Base-by-base conservation (phyloP, 2,113 vertebrate species). In the Anoplopoma fimbria region DNA sequence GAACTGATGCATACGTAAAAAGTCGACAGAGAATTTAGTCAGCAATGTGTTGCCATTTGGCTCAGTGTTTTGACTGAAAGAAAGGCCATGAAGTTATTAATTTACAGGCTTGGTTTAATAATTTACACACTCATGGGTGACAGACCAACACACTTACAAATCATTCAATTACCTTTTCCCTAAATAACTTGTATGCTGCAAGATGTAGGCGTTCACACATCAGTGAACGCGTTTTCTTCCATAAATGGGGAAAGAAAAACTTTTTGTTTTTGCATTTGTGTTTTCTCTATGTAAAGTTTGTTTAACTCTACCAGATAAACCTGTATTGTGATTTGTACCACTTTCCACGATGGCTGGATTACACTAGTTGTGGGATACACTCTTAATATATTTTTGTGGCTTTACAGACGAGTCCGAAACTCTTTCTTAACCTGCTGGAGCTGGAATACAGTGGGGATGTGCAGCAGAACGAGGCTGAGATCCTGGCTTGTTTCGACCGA, bases 341-440 rank as follows among this genome's bases (percentile, higher is more conserved):
- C 55, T n/a, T 34, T 29, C 25, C 55, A 9, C 53, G 9, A 13
- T 6, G 53, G 6, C 55, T 34, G 23, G 27, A 23, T 38, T 55
- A 6, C 36, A 71, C 7, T 14, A 1, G 10, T 74, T 47, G 29
- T 63, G 12, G 49, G 4, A 25, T 13, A 0, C 8, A 21, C 9
- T 1, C 5, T 65, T 4, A n/a, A n/a, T n/a, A 75, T n/a, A 23
- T 27, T 36, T 71, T 63, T 69, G 0, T 78, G 9, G 12, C 5
- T 34, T 77, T 68, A 23, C 92, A 99, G 98, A 95, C 97, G 2
- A 97, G 96, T 79, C 95, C 97, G 1, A 98, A 97, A 72, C 95
- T 99, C 21, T 99, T 99, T 83, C 96, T 99, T 83, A 99, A 99
- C 90, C 93, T 99, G 61, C 96, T 99, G 64, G 98, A 99, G 90